Evolutionary conservation across 2,113 vertebrate genomes (phyloP), one percentile per base, ranked within the genome.

Genomic region (Onychostruthus taczanowskii): DNA sequence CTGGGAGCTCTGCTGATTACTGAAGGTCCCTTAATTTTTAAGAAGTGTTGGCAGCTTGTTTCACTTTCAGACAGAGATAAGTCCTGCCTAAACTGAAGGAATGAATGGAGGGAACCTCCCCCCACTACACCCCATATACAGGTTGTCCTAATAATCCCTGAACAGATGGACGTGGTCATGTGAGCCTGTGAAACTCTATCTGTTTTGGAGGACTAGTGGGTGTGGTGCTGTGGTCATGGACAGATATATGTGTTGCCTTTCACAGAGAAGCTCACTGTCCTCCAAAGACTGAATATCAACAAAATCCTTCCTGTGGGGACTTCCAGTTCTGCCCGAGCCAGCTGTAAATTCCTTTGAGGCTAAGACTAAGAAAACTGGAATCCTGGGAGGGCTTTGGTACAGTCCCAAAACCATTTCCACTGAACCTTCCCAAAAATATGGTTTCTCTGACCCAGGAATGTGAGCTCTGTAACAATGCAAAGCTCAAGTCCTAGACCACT

Each of bases 311-410:
- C 70, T 89, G 84, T 59, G 58, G 64, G 92, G 96, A 93, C 95
- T 96, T 95, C 90, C 88, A 95, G 72, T 61, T 92, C 75, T 95
- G 67, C 39, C 52, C 0, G 3, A 81, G 79, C 87, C 96, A 97
- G 92, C 90, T 97, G 89, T 89, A 73, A 93, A 93, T 89, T 86
- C 94, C 52, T 17, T 82, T 95, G 92, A 94, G 94, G 93, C 49
- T 72, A 53, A 90, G 93, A 97, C 91, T 96, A 97, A 97, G 85
- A 93, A 35, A 93, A 72, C 31, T 83, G 97, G 94, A 97, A 97
- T 97, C 95, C 91, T 95, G 91, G 75, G 84, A 97, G 72, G 87
- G 41, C 59, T 93, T 96, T 97, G 90, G 77, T 94, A 93, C 55
- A 82, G 53, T 70, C 56, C 75, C 95, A 95, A 96, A 93, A 63